phyloP scores from a whole-genome alignment of 2,888 invertebrate genomes.

The Pyrrhia umbra region DNA sequence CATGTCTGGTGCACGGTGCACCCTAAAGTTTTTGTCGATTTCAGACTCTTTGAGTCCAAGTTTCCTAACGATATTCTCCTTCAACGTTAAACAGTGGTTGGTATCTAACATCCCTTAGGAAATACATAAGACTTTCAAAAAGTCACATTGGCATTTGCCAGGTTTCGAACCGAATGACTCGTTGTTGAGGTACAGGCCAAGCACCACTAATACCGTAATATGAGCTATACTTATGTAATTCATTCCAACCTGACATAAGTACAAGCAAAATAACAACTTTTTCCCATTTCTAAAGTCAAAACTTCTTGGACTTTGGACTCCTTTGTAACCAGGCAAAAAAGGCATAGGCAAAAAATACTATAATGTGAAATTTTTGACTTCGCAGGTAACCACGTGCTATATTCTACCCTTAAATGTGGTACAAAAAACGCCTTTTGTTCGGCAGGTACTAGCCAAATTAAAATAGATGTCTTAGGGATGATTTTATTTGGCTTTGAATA shows the following conservation, averaged over 20 bases:
- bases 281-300: neutral
- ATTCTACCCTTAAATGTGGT: constrained; percentile 20
- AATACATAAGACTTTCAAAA: too few species aligned
- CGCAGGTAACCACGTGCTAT: constrained; percentile 46
- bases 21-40: too few species aligned
- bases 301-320: constrained; percentile 24
- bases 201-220: too few species aligned
- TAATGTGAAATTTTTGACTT: constrained; percentile 1
- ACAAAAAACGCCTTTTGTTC: constrained; percentile 54
- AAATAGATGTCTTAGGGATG: constrained; percentile 17
- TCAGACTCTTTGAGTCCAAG: too few species aligned
- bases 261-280: neutral
- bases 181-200: too few species aligned
- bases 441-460: constrained; percentile 46
- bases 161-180: too few species aligned
- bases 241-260: neutral
- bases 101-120: too few species aligned
- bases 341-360: constrained; percentile 24
- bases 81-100: too few species aligned
- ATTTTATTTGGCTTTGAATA: constrained; percentile 13
- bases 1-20: too few species aligned
- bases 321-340: constrained; percentile 2
- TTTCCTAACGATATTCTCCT: too few species aligned
- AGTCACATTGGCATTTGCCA: too few species aligned
- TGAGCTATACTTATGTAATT: neutral